Conservation (phyloP, 1,140 invertebrate species). For the Leguminivora glycinivorella region DNA sequence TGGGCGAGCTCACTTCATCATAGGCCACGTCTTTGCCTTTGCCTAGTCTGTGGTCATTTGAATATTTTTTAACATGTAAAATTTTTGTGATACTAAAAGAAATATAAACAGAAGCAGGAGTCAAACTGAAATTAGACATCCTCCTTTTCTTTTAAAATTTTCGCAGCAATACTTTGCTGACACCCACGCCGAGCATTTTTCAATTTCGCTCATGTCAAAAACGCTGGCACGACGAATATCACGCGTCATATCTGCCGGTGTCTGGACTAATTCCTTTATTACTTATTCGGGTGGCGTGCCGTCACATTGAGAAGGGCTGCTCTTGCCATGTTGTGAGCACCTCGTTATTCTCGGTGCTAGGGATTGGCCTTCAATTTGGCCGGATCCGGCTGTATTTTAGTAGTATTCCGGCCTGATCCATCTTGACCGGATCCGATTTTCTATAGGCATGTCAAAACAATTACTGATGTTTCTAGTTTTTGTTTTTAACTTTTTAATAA, state of each 20-base stretch:
- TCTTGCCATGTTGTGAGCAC: not conserved
- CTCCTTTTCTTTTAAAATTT: not conserved
- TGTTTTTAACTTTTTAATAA: too few relatives aligned
- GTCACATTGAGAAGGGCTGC: not conserved
- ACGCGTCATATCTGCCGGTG: not conserved
- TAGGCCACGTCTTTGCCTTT: too few relatives aligned
- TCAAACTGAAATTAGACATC: not conserved
- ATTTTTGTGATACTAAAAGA: too few relatives aligned
- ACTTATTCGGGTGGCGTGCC: constrained; percentile 13
- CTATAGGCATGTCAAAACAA: too few relatives aligned
- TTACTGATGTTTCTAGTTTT: too few relatives aligned
- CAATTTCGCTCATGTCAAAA: not conserved
- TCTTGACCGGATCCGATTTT: too few relatives aligned
- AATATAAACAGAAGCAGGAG: not conserved
- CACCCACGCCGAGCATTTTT: not conserved
- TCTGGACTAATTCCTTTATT: constrained; percentile 22
- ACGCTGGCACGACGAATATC: not conserved
- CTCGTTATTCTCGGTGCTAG: not conserved
- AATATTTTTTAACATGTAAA: too few relatives aligned
- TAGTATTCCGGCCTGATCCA: too few relatives aligned
- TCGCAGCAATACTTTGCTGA: not conserved
- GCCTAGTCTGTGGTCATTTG: too few relatives aligned
- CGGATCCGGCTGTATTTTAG: too few relatives aligned
- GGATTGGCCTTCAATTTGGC: too few relatives aligned
- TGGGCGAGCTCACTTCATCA: too few relatives aligned